Evolutionary conservation across 2,113 vertebrate species (phyloP).

Genomic region (Protomyctophum bolini): DNA sequence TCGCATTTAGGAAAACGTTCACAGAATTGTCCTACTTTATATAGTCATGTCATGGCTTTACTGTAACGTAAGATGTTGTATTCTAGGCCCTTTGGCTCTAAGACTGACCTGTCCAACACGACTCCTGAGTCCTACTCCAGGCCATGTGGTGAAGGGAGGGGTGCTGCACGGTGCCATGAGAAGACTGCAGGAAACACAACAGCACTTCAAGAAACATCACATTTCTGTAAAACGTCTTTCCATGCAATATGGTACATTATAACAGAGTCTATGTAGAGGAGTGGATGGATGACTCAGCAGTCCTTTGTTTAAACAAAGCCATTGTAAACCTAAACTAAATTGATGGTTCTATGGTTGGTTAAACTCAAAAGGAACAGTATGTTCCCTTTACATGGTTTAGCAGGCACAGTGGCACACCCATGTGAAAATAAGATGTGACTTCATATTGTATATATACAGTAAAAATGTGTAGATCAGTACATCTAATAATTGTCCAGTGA

Average conservation of each 20-base stretch:
- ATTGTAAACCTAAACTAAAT: too few relatives aligned
- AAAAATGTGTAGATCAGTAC: too few relatives aligned
- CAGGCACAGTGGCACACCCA: too few relatives aligned
- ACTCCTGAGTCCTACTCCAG: slow-evolving; percentile 35
- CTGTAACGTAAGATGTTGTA: not conserved
- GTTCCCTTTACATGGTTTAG: too few relatives aligned
- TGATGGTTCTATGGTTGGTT: too few relatives aligned
- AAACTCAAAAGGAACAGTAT: too few relatives aligned
- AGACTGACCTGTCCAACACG: slow-evolving; percentile 51
- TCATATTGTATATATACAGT: too few relatives aligned
- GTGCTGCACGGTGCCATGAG: slow-evolving; percentile 69
- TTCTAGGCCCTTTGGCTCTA: slow-evolving; percentile 24
- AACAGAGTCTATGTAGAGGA: too few relatives aligned
- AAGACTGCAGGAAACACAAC: slow-evolving; percentile 59
- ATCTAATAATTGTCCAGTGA: too few relatives aligned
- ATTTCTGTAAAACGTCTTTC: not conserved
- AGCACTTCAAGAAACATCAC: slow-evolving; percentile 61
- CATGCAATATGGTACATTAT: not conserved
- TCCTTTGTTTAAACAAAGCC: too few relatives aligned
- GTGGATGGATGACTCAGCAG: too few relatives aligned
- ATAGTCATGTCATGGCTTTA: not conserved
- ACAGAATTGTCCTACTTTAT: not conserved
- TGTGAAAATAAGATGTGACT: too few relatives aligned
- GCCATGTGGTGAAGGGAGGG: slow-evolving; percentile 53
- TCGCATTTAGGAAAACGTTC: not conserved